A percentile compares a stretch with the other conserved stretches of the same genome.
Conservation (phyloP, 2,888 invertebrate genomes). For the Andrena marginata region DNA sequence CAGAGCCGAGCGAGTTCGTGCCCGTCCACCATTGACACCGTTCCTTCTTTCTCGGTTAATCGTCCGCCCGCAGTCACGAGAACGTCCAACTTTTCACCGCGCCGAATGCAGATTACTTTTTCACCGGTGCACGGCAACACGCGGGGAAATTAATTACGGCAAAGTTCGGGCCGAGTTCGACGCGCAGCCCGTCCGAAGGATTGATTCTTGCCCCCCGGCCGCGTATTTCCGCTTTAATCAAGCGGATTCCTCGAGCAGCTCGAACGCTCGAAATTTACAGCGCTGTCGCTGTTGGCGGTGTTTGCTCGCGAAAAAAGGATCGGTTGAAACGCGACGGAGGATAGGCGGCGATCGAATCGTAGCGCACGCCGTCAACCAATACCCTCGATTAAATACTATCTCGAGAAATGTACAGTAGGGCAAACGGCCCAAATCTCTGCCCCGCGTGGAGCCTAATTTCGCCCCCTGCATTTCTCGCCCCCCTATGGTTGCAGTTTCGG, state of each 20-base stretch:
- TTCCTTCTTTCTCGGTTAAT: constrained; percentile 56
- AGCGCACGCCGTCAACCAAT: not conserved
- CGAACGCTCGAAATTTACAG: constrained; percentile 51
- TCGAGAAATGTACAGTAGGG: not conserved
- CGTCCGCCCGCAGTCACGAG: constrained; percentile 53
- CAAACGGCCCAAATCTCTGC: no score
- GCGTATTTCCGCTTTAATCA: constrained; percentile 62
- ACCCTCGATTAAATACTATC: not conserved
- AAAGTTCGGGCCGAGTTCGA: constrained; percentile 41
- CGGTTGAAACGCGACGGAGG: constrained; percentile 3
- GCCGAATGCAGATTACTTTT: constrained; percentile 57
- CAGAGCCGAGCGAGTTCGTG: constrained; percentile 43
- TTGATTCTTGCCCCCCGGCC: constrained; percentile 45
- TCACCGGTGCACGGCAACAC: constrained; percentile 47
- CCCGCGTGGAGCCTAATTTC: no score
- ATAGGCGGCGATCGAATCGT: not conserved
- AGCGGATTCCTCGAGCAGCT: constrained; percentile 54
- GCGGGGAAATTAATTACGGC: constrained; percentile 55
- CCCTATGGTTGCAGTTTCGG: no score
- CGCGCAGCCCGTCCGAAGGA: constrained; percentile 27
- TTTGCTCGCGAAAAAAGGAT: constrained; percentile 29
- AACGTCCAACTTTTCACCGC: constrained; percentile 50
- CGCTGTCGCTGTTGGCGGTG: constrained; percentile 15
- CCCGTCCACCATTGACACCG: constrained; percentile 58
- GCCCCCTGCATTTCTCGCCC: no score